phyloP scores from a whole-genome alignment of 1,140 invertebrate genomes.

The Drosophila watanabei region DNA sequence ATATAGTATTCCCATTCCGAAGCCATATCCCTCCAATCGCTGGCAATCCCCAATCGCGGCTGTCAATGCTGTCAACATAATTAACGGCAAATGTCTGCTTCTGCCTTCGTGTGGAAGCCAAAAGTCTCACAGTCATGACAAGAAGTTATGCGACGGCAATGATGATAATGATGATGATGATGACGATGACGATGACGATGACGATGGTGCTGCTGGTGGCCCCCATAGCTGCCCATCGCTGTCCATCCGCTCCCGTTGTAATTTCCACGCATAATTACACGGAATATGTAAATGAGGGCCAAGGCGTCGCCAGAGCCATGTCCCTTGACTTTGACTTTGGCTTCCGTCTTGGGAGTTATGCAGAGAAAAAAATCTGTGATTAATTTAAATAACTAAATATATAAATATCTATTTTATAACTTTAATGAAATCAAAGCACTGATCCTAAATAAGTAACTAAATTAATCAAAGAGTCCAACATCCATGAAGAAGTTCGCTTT shows the following conservation, averaged over 20 bases:
- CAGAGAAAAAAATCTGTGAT: neutral
- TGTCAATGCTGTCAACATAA: slow-evolving; percentile 76
- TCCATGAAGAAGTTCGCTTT: too few relatives aligned
- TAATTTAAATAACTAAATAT: too few relatives aligned
- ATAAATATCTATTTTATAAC: too few relatives aligned
- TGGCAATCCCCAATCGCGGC: slow-evolving; percentile 39
- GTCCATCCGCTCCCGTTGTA: slow-evolving; percentile 41
- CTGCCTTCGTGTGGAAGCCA: slow-evolving; percentile 63
- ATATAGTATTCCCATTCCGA: slow-evolving; percentile 4
- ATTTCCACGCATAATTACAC: slow-evolving; percentile 81
- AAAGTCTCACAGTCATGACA: slow-evolving; percentile 66
- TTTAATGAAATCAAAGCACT: neutral
- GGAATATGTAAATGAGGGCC: slow-evolving; percentile 76
- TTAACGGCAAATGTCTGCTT: slow-evolving; percentile 75
- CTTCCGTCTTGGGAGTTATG: slow-evolving; percentile 30
- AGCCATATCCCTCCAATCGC: slow-evolving; percentile 21
- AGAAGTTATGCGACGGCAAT: slow-evolving; percentile 60
- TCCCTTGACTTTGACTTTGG: slow-evolving; percentile 31
- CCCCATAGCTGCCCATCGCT: slow-evolving; percentile 3
- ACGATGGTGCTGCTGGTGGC: slow-evolving; percentile 11
- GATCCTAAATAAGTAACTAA: neutral
- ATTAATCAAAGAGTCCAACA: too few relatives aligned
- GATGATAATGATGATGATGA: slow-evolving; percentile 32
- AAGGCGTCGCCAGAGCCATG: slow-evolving; percentile 56
- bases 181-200: neutral